These are phyloP conservation scores for Andrena minutula DNA, from an alignment of 2,888 invertebrate species.

Conservation along the genomic window DNA sequence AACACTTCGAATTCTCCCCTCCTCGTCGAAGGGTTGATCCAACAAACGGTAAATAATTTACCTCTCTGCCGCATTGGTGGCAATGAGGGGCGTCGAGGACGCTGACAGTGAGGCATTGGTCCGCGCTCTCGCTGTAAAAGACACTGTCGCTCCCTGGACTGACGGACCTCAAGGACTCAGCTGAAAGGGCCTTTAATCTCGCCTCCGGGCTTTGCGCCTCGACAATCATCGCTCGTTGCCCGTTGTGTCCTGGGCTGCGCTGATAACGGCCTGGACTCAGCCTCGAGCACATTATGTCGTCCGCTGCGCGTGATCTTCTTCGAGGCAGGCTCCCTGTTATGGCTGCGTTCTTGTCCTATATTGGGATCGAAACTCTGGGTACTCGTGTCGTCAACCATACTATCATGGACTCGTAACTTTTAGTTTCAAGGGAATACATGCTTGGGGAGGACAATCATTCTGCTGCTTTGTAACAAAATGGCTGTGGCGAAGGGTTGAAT, in stretches of 20 bases:
- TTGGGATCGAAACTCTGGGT: background rate
- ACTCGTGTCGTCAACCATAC: background rate
- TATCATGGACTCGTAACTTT: background rate
- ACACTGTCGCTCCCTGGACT: constrained; percentile 96
- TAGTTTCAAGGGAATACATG: background rate
- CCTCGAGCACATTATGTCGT: constrained; percentile 82
- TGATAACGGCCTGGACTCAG: constrained; percentile 81
- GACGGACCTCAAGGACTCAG: constrained; percentile 94
- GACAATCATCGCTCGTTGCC: constrained; percentile 76
- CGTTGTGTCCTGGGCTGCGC: constrained; percentile 85
- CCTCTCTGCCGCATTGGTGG: constrained; percentile 93
- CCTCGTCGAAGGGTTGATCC: constrained; percentile 1
- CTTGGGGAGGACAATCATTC: background rate
- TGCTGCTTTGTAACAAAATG: background rate
- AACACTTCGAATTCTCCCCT: background rate
- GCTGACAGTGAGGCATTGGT: constrained; percentile 82
- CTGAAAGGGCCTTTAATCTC: constrained; percentile 92
- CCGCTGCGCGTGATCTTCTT: constrained; percentile 87
- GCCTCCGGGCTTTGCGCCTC: constrained; percentile 85
- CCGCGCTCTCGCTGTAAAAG: constrained; percentile 93
- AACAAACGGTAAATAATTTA: constrained; percentile 74
- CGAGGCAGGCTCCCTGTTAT: constrained; percentile 88
- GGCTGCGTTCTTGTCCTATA: constrained; percentile 88
- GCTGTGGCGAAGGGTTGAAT: background rate
- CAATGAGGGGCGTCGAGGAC: constrained; percentile 87